Percentiles rank a stretch among this genome's conserved stretches.
These are phyloP conservation scores for Cololabis saira DNA, from an alignment of 2,113 vertebrate species.

Conservation along the genomic window DNA sequence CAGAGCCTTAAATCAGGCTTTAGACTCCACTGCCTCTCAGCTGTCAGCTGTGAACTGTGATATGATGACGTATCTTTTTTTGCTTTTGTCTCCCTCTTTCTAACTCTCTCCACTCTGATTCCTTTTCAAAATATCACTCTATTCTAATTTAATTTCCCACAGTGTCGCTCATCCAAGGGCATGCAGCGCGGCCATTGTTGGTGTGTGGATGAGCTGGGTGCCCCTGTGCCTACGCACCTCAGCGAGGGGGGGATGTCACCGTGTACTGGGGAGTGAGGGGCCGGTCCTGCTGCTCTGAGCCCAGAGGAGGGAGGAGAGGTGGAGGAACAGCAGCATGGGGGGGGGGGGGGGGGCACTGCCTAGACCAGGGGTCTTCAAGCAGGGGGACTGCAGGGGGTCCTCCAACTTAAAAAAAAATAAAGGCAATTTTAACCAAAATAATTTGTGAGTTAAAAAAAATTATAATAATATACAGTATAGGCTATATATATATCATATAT, in stretches of 20 bases:
- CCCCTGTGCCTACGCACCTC: constrained; percentile 64
- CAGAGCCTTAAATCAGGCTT: too few species aligned
- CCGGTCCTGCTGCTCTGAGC: constrained; percentile 62
- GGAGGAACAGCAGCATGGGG: constrained; percentile 65
- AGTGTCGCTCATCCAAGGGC: constrained; percentile 87
- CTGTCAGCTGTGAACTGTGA: too few species aligned
- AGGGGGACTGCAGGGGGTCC: too few species aligned
- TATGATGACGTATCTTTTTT: too few species aligned
- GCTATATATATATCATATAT: too few species aligned
- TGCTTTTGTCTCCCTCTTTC: constrained; percentile 42
- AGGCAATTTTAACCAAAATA: too few species aligned
- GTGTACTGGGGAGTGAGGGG: constrained; percentile 80
- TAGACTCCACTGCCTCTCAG: too few species aligned
- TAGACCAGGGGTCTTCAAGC: too few species aligned
- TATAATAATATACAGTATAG: too few species aligned
- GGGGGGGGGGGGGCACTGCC: constrained; percentile 50
- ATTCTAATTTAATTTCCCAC: constrained; percentile 34
- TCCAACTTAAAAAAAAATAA: too few species aligned
- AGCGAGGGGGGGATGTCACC: constrained; percentile 76
- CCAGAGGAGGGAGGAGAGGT: constrained; percentile 51
- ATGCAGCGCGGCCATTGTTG: constrained; percentile 86
- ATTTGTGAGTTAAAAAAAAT: too few species aligned
- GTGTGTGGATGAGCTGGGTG: constrained; percentile 85
- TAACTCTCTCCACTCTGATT: constrained; percentile 37
- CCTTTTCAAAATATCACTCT: constrained; percentile 40